A percentile compares a stretch with the other conserved stretches of the same genome.
Conservation (phyloP, 2,113 vertebrate genomes). For the Glaucidium brasilianum region DNA sequence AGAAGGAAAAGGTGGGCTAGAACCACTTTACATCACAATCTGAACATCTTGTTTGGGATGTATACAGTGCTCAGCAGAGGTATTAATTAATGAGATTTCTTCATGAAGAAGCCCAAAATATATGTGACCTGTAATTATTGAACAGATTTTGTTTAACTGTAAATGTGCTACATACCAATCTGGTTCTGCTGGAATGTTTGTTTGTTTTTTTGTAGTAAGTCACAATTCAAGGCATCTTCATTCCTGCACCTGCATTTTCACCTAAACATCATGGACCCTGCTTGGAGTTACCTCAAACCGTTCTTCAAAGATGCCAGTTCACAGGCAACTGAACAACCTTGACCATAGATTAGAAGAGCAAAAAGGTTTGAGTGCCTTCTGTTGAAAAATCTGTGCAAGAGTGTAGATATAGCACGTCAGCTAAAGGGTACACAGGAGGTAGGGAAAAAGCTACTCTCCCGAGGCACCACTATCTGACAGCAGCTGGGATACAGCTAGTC, state of each 20-base stretch:
- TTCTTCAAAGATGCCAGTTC: not conserved
- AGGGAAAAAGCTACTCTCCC: not conserved
- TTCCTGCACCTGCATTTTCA: not conserved
- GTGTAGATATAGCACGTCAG: not conserved
- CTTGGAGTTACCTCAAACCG: not conserved
- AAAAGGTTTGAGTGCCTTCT: not conserved
- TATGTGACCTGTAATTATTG: constrained; percentile 20
- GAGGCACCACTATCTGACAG: not conserved
- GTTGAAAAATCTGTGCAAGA: not conserved
- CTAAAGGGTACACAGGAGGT: not conserved
- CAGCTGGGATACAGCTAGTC: constrained; percentile 7
- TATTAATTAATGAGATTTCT: not conserved
- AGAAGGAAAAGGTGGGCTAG: not conserved
- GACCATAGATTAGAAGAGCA: not conserved
- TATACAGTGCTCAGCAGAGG: not conserved
- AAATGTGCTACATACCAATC: not conserved
- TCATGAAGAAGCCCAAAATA: not conserved
- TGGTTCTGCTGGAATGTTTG: not conserved
- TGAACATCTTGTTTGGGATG: not conserved
- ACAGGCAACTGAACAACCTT: not conserved
- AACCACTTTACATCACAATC: not conserved
- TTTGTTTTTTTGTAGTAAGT: not conserved
- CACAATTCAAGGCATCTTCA: not conserved
- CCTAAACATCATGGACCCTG: not conserved
- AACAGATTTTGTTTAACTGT: constrained; percentile 50